Percentiles rank a stretch among this genome's conserved stretches.
Conservation (phyloP, 2,113 vertebrate genomes). For the Heloderma charlesbogerti region DNA sequence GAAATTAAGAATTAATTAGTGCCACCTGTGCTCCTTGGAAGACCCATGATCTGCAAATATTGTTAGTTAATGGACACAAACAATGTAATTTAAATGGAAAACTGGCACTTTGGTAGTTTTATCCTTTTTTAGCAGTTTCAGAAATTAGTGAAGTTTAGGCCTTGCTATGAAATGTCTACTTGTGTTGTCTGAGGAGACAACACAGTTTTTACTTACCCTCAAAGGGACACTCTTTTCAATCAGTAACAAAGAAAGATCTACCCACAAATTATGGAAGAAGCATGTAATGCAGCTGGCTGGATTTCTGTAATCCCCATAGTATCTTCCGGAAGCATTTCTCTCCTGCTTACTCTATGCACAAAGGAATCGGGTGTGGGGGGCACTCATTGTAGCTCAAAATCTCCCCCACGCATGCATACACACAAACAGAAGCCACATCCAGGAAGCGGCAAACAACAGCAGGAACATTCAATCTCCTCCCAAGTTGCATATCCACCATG, state of each 20-base stretch:
- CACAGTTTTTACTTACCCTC: not conserved
- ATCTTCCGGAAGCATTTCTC: not conserved
- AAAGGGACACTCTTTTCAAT: not conserved
- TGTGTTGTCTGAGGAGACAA: not conserved
- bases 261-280: not conserved
- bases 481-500: not conserved
- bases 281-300: not conserved
- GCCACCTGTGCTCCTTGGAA: constrained; percentile 36
- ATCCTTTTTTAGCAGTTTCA: constrained; percentile 42
- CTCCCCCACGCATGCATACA: not conserved
- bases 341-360: not conserved
- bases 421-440: not conserved
- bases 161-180: constrained; percentile 6
- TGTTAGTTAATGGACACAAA: constrained; percentile 51
- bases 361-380: too few relatives aligned
- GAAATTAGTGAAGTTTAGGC: constrained; percentile 47
- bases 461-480: not conserved
- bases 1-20: constrained; percentile 66
- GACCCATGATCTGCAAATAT: constrained; percentile 57
- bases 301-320: not conserved
- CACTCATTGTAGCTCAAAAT: too few relatives aligned
- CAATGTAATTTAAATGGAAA: constrained; percentile 62
- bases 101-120: constrained; percentile 50
- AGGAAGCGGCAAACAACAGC: not conserved
- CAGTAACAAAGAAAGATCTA: constrained; percentile 3